Conservation (phyloP, 2,113 vertebrate genomes). For the Hippoglossus stenolepis region DNA sequence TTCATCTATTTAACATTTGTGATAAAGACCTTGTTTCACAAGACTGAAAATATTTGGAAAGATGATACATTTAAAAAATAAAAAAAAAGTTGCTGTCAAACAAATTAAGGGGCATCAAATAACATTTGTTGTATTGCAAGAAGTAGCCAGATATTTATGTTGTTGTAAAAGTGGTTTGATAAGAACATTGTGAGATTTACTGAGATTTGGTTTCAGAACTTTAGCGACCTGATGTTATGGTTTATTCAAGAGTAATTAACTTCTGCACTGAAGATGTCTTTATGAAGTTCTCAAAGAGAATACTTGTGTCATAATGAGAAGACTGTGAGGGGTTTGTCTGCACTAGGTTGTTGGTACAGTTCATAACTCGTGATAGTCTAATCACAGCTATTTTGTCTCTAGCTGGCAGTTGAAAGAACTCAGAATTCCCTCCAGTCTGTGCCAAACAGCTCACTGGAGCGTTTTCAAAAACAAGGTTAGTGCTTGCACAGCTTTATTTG, state of each 20-base stretch:
- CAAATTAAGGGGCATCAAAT: no score
- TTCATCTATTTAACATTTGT: no score
- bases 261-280: neutral
- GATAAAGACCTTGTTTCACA: no score
- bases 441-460: conserved; percentile 70
- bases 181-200: neutral
- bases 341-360: neutral
- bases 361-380: neutral
- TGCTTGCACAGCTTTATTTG: conserved; percentile 6
- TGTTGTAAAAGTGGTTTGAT: neutral
- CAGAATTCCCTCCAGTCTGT: conserved; percentile 60
- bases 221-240: neutral
- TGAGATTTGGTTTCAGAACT: neutral
- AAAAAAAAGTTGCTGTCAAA: no score
- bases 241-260: neutral
- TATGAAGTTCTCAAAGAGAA: neutral
- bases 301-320: neutral
- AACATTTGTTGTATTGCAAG: no score
- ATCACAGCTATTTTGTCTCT: conserved; percentile 13
- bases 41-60: no score
- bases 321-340: neutral
- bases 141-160: no score
- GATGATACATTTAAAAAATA: no score
- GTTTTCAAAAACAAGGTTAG: conserved; percentile 79
- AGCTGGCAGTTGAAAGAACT: conserved; percentile 79